Evolutionary conservation across 2,797 vertebrate genomes (phyloP).

Genomic region (Erethizon dorsatum): DNA sequence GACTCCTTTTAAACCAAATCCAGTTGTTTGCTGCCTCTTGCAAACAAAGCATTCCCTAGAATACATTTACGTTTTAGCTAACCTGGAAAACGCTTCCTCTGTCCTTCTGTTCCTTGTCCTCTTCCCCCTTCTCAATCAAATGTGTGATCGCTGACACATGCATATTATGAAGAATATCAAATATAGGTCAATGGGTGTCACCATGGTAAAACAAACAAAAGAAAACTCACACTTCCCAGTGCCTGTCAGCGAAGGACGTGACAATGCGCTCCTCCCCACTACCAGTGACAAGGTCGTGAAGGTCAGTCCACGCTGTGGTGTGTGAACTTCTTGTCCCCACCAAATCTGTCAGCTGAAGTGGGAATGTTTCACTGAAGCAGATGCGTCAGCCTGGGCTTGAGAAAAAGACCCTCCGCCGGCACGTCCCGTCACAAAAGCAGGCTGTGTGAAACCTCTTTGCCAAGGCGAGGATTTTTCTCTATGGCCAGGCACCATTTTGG

Average conservation of each 20-base stretch:
- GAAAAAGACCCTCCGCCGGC: slow-evolving; percentile 67
- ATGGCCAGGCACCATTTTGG: slow-evolving; percentile 72
- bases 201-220: slow-evolving; percentile 65
- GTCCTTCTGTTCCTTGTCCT: background rate
- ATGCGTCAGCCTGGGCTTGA: slow-evolving; percentile 73
- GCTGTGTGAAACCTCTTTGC: slow-evolving; percentile 62
- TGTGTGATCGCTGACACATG: slow-evolving; percentile 42
- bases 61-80: slow-evolving; percentile 28
- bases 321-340: slow-evolving; percentile 76
- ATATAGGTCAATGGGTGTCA: slow-evolving; percentile 78
- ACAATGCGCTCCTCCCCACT: background rate
- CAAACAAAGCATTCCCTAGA: background rate
- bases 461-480: slow-evolving; percentile 24
- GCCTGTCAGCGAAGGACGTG: slow-evolving; percentile 58
- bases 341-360: slow-evolving; percentile 70
- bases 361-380: slow-evolving; percentile 72
- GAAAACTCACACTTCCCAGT: slow-evolving; percentile 59
- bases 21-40: slow-evolving; percentile 44
- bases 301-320: slow-evolving; percentile 62
- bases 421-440: slow-evolving; percentile 53
- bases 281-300: background rate
- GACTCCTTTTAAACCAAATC: slow-evolving; percentile 20
- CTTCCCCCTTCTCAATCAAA: slow-evolving; percentile 30
- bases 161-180: slow-evolving; percentile 46
- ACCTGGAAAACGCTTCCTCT: background rate